Conservation (phyloP, 2,113 vertebrate species). For the Prinia subflava region DNA sequence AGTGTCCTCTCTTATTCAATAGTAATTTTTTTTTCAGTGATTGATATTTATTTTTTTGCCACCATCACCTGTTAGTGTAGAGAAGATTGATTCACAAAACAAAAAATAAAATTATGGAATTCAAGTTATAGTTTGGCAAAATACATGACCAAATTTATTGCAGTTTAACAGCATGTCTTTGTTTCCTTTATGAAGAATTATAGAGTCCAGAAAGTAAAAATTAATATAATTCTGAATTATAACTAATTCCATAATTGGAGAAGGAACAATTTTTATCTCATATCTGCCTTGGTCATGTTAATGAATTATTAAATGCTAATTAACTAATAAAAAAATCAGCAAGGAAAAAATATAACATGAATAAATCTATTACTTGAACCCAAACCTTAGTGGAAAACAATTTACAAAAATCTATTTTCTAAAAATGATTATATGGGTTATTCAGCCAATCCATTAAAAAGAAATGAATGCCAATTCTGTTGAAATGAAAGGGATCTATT, state of each 20-base stretch:
- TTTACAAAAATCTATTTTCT: not conserved
- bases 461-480: not conserved
- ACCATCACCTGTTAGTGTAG: not conserved
- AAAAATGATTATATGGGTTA: not conserved
- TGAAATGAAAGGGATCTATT: not conserved
- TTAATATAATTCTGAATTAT: not conserved
- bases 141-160: fast-evolving
- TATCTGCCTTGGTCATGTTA: not conserved
- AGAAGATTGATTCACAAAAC: not conserved
- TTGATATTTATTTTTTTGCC: not conserved
- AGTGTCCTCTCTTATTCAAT: not conserved
- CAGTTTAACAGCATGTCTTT: not conserved
- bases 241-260: not conserved
- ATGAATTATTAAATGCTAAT: not conserved
- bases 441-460: not conserved
- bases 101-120: not conserved
- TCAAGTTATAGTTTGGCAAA: not conserved
- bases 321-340: not conserved
- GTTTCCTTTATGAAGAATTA: not conserved
- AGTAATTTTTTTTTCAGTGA: not conserved
- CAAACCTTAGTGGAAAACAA: not conserved
- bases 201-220: not conserved
- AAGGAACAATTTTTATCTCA: not conserved
- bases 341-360: not conserved
- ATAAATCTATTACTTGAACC: not conserved